A percentile compares a stretch with the other conserved stretches of the same genome.
Evolutionary conservation across 2,888 invertebrate genomes (phyloP).

Genomic region (Leucophenga maculata): DNA sequence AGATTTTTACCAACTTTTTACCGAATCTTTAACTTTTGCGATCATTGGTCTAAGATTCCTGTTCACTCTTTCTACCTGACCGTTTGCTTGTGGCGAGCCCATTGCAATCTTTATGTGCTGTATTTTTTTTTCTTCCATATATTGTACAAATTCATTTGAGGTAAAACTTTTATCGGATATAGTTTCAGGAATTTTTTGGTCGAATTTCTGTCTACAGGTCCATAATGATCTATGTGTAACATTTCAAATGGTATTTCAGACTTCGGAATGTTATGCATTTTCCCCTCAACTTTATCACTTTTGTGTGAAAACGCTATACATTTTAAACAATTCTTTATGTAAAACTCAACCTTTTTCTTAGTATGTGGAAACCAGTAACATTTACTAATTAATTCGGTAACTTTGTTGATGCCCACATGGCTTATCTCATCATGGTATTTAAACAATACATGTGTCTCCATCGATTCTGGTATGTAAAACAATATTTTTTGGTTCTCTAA

Average conservation of each 20-base stretch:
- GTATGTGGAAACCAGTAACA: too few relatives aligned
- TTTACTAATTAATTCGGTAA: too few relatives aligned
- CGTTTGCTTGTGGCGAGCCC: conserved; percentile 16
- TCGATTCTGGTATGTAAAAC: background rate
- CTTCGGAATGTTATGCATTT: too few relatives aligned
- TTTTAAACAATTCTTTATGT: too few relatives aligned
- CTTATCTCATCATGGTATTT: too few relatives aligned
- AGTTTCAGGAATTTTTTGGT: background rate
- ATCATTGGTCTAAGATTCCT: conserved; percentile 8
- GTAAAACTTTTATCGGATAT: conserved; percentile 10
- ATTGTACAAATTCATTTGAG: background rate
- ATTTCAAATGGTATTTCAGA: background rate
- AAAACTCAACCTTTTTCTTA: too few relatives aligned
- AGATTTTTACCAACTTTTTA: conserved; percentile 4
- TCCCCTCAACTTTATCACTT: too few relatives aligned
- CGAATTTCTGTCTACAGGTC: too few relatives aligned
- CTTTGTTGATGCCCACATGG: too few relatives aligned
- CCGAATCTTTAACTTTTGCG: conserved; percentile 5
- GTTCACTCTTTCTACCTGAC: conserved; percentile 20
- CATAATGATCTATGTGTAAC: too few relatives aligned
- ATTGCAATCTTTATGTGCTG: background rate
- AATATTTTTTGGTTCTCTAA: background rate
- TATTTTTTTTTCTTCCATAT: background rate
- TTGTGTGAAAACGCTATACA: too few relatives aligned
- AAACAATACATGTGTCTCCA: too few relatives aligned